These are phyloP conservation scores for Columba janthina DNA, from an alignment of 2,113 vertebrate genomes.

Conservation along the genomic window DNA sequence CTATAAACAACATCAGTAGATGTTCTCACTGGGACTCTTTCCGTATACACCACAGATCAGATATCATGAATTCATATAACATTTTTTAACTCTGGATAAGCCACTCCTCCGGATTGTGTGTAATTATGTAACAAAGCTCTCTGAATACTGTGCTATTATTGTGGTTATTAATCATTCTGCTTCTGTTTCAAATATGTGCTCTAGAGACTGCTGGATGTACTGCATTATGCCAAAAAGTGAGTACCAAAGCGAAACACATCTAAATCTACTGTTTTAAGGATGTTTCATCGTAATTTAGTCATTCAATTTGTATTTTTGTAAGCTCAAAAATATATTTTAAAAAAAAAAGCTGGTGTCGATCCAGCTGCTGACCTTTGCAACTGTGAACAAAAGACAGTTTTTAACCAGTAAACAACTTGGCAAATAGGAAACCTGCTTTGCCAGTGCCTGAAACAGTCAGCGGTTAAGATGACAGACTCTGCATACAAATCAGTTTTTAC, in stretches of 20 bases:
- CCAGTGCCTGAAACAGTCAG: slow-evolving; percentile 18
- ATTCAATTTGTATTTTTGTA: slow-evolving; percentile 55
- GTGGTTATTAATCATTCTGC: slow-evolving; percentile 59
- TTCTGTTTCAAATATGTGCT: slow-evolving; percentile 56
- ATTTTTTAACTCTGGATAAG: slow-evolving; percentile 25
- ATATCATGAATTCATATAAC: not conserved
- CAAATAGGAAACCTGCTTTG: slow-evolving; percentile 54
- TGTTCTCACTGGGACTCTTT: not conserved
- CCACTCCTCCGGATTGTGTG: slow-evolving; percentile 22
- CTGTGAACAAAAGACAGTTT: slow-evolving; percentile 47
- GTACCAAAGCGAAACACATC: slow-evolving; percentile 33
- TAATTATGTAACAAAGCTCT: slow-evolving; percentile 58
- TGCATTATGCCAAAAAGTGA: slow-evolving; percentile 34
- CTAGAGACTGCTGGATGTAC: slow-evolving; percentile 36
- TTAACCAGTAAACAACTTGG: slow-evolving; percentile 56
- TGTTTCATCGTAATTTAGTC: slow-evolving; percentile 48
- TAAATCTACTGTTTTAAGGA: slow-evolving; percentile 24
- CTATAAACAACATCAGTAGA: not conserved
- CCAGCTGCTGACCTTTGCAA: slow-evolving; percentile 56
- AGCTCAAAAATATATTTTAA: not conserved
- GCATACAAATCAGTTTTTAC: slow-evolving; percentile 41
- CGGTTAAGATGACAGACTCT: not conserved
- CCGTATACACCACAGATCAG: not conserved
- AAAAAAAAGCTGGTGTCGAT: slow-evolving; percentile 2
- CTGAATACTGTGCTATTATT: slow-evolving; percentile 40